These are phyloP conservation scores for Serinus canaria DNA, from an alignment of 2,113 vertebrate species.

Conservation along the genomic window DNA sequence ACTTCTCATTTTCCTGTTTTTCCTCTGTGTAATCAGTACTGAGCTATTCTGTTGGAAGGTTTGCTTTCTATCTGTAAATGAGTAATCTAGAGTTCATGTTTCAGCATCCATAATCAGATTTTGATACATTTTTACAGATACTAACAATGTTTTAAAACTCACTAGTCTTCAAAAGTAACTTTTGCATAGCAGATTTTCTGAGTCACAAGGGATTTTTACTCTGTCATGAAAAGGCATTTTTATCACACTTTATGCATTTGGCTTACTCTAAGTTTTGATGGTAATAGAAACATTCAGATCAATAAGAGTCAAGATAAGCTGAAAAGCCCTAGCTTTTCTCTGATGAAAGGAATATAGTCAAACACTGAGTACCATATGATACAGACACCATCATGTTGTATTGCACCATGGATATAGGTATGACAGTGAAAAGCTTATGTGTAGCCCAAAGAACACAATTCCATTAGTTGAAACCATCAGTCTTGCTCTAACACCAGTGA, in stretches of 20 bases:
- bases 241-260: background rate
- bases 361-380: background rate
- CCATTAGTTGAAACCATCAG: background rate
- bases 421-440: background rate
- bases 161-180: background rate
- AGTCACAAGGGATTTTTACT: background rate
- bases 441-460: background rate
- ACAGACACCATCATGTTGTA: background rate
- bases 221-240: background rate
- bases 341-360: background rate
- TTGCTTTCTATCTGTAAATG: background rate
- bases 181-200: background rate
- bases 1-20: background rate
- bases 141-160: background rate
- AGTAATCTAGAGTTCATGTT: background rate
- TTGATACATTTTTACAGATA: background rate
- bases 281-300: background rate
- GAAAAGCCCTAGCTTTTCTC: background rate
- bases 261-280: background rate
- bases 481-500: background rate
- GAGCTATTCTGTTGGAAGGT: background rate
- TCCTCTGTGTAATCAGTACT: background rate
- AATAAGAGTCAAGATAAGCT: background rate
- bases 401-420: background rate
- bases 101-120: background rate